A percentile compares a stretch with the other conserved stretches of the same genome.
Conservation (phyloP, 2,888 invertebrate genomes). For the Hydrotaea cyrtoneurina region DNA sequence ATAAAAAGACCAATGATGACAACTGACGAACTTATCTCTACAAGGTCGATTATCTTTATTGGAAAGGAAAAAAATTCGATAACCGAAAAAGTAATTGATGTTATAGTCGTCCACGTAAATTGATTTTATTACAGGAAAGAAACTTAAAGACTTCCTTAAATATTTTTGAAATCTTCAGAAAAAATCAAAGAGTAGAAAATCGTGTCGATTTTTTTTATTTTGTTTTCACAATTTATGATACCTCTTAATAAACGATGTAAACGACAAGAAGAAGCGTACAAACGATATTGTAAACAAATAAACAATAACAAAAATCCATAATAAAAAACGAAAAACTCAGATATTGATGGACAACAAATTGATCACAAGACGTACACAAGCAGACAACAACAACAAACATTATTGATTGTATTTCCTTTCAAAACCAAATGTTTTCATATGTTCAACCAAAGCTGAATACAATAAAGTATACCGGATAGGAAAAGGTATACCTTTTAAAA, state of each 20-base stretch:
- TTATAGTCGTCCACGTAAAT: too few relatives aligned
- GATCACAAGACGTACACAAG: constrained; percentile 28
- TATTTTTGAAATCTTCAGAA: too few relatives aligned
- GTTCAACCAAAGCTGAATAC: background rate
- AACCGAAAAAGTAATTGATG: too few relatives aligned
- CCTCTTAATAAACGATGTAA: constrained; percentile 50
- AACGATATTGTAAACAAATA: constrained; percentile 32
- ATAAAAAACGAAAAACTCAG: constrained; percentile 18
- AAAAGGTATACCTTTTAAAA: constrained; percentile 21
- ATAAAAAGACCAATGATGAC: too few relatives aligned
- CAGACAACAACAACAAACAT: background rate
- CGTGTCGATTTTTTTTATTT: background rate
- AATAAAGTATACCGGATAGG: background rate
- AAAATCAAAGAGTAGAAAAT: background rate
- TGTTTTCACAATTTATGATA: background rate
- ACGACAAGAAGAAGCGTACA: background rate
- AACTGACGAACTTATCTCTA: too few relatives aligned
- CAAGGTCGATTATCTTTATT: too few relatives aligned
- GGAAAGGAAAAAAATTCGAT: too few relatives aligned
- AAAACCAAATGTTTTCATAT: constrained; percentile 58
- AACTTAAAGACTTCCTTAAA: too few relatives aligned
- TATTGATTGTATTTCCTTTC: constrained; percentile 14
- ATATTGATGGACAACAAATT: constrained; percentile 36
- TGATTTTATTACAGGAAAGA: too few relatives aligned
- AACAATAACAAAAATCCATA: constrained; percentile 13